These are phyloP conservation scores for Catocala nupta DNA, from an alignment of 2,888 invertebrate species.

Conservation along the genomic window DNA sequence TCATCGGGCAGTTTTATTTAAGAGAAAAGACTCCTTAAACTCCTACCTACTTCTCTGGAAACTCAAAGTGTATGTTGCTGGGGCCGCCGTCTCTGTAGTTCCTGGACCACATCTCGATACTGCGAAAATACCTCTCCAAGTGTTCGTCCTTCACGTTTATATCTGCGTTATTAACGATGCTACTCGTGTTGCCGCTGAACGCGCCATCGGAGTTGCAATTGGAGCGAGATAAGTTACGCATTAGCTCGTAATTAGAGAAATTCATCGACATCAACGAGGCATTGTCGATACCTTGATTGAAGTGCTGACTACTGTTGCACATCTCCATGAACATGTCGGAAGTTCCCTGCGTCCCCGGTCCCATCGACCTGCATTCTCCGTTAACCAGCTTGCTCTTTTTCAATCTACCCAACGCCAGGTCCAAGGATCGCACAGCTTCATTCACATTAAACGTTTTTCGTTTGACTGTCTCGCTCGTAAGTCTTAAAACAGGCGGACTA, in stretches of 20 bases:
- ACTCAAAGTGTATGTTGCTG: conserved; percentile 53
- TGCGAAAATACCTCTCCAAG: conserved; percentile 77
- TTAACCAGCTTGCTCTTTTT: conserved; percentile 74
- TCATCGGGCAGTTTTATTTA: conserved; percentile 77
- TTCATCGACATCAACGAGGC: conserved; percentile 77
- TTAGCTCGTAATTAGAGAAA: conserved; percentile 79
- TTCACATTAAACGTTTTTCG: conserved; percentile 72
- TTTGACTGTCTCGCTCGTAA: conserved; percentile 62
- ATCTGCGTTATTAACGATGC: conserved; percentile 60
- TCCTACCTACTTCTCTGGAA: conserved; percentile 56
- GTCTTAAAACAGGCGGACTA: conserved; percentile 49
- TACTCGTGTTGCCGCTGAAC: conserved; percentile 70
- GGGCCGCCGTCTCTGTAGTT: conserved; percentile 52
- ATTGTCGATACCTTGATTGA: conserved; percentile 59
- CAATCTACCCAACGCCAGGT: conserved; percentile 67
- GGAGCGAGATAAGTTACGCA: conserved; percentile 74
- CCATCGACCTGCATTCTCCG: conserved; percentile 55
- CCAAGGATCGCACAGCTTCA: conserved; percentile 72
- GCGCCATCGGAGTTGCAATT: conserved; percentile 77
- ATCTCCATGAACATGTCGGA: conserved; percentile 66
- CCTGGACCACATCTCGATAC: conserved; percentile 75
- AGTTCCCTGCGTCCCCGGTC: conserved; percentile 43
- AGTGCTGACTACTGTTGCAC: conserved; percentile 41
- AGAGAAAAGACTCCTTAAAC: conserved; percentile 16
- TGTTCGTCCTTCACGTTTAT: conserved; percentile 70